Base-by-base conservation (phyloP, 2,888 invertebrate genomes). In the Pyrocoelia pectoralis region DNA sequence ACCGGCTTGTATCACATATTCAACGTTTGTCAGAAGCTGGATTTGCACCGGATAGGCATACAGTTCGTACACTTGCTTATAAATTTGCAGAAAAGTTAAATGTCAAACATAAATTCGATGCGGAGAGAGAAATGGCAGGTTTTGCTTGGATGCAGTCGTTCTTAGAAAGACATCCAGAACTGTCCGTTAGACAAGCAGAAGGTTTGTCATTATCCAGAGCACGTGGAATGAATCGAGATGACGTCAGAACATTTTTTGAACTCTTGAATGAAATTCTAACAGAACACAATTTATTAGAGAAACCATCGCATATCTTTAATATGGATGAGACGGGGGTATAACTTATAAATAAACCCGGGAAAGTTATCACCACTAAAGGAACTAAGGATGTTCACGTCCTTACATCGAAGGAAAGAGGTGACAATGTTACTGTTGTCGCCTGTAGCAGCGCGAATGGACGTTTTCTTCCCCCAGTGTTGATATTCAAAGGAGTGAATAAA, bases 181-280 rank as follows among this genome's bases (percentile, higher is more conserved):
- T n/a, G n/a, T n/a, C n/a, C n/a, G n/a, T n/a, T n/a, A n/a, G n/a
- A n/a, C n/a, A n/a, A 24, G 24, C 24, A 5, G 52, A 24, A 24
- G 54, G 54, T 15, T 8, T 24, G 3, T 24, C 24, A 5, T 24
- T 24, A 8, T 10, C 55, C 9, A 46, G 48, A 29, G 33, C 49
- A 14, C 43, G 24, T 3, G 43, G 4, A 8, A 54, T 54, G 43
- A 54, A 40, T 13, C 14, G 28, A 10, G 2, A 55, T 13, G 40
- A 55, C 12, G 46, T 55, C 2, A 24, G 9, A 1, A 1, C 40
- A 1, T 68, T 66, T 51, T 66, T 56, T 56, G 52, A 69, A 10
- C 17, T 38, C 9, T 40, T 68, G 14, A 24, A 56, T 38, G n/a
- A 3, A 8, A 24, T 24, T 24, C 3, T 24, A 3, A 24, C 24